Percentiles rank a stretch among this genome's conserved stretches.
Conservation (phyloP, 2,888 invertebrate genomes). For the Cephonodes hylas region DNA sequence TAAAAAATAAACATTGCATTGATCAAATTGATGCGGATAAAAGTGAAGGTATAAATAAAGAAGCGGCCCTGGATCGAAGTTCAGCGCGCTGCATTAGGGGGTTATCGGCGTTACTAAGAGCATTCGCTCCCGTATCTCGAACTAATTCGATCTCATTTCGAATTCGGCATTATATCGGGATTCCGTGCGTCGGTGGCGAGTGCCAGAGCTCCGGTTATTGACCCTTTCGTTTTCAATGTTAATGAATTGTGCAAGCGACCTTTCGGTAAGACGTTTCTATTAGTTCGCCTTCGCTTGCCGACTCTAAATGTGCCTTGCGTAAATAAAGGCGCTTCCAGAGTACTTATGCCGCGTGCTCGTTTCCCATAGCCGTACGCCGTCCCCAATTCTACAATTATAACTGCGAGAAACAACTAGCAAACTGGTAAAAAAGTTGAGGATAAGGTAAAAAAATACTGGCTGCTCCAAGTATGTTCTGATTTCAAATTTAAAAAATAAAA, state of each 20-base stretch:
- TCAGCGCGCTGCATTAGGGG: conserved; percentile 61
- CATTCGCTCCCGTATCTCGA: conserved; percentile 57
- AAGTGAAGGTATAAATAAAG: conserved; percentile 28
- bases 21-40: conserved; percentile 24
- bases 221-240: conserved; percentile 54
- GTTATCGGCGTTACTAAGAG: conserved; percentile 73
- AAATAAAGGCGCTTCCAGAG: not conserved
- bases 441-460: not conserved
- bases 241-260: conserved; percentile 69
- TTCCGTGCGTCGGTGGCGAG: conserved; percentile 23
- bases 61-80: conserved; percentile 44
- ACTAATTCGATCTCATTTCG: conserved; percentile 69
- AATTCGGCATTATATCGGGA: conserved; percentile 36
- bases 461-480: not conserved
- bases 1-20: conserved; percentile 19
- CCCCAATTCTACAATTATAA: not conserved
- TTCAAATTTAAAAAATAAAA: not conserved
- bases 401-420: not conserved
- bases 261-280: conserved; percentile 59
- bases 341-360: not conserved
- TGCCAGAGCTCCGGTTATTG: conserved; percentile 64
- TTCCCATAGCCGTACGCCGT: not conserved
- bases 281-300: conserved; percentile 25
- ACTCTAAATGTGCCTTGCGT: not conserved
- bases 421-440: too few species aligned